Percentiles rank a stretch among this genome's conserved stretches.
Evolutionary conservation across 2,888 invertebrate genomes (phyloP).

Genomic region (Actias luna): DNA sequence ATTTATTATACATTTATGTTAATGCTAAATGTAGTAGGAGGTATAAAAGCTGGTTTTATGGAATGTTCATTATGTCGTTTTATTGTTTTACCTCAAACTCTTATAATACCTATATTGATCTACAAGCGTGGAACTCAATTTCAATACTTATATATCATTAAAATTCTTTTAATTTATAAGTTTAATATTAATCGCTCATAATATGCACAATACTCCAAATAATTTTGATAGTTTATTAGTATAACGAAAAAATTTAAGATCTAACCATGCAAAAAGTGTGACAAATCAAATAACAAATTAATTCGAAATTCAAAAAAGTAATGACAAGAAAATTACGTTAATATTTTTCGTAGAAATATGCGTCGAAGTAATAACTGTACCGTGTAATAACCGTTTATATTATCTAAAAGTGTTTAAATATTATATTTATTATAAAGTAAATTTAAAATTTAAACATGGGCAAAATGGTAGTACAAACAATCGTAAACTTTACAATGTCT

Average conservation of each 20-base stretch:
- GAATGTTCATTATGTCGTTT: conserved; percentile 69
- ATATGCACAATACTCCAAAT: not conserved
- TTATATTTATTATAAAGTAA: too few relatives aligned
- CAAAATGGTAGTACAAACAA: conserved; percentile 20
- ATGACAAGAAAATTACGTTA: too few relatives aligned
- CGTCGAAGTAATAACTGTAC: too few relatives aligned
- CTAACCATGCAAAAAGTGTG: too few relatives aligned
- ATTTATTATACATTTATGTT: conserved; percentile 70
- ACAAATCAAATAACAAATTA: too few relatives aligned
- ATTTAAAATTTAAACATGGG: not conserved
- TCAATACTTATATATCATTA: conserved; percentile 20
- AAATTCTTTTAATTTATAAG: conserved; percentile 13
- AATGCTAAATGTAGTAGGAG: conserved; percentile 65
- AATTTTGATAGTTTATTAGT: too few relatives aligned
- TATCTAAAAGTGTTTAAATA: too few relatives aligned
- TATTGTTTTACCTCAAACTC: conserved; percentile 66
- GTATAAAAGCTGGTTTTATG: conserved; percentile 62
- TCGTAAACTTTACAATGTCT: conserved; percentile 36
- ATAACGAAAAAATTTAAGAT: too few relatives aligned
- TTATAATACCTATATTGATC: conserved; percentile 35
- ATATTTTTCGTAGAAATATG: too few relatives aligned
- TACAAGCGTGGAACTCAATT: conserved; percentile 19
- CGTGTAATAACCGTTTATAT: too few relatives aligned
- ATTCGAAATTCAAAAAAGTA: too few relatives aligned
- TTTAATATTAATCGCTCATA: too few relatives aligned